Conservation (phyloP, 2,797 vertebrate species). For the Paedocypris micromegethes region DNA sequence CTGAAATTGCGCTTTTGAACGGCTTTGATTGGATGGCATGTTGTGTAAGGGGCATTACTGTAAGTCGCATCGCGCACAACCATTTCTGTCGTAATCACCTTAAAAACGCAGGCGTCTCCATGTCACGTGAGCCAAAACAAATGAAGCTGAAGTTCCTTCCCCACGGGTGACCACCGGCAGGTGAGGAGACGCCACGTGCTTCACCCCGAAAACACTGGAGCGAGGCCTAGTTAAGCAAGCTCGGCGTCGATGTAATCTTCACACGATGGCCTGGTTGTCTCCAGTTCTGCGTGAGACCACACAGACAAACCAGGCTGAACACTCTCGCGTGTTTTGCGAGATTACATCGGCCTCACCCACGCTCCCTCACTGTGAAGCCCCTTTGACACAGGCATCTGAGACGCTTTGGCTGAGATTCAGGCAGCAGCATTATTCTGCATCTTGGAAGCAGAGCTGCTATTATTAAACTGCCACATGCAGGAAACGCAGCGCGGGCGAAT, state of each 20-base stretch:
- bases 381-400: slow-evolving; percentile 20
- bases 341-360: slow-evolving; percentile 52
- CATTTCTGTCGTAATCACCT: background rate
- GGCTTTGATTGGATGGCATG: too few species aligned
- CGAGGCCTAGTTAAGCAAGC: slow-evolving; percentile 66
- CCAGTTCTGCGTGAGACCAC: slow-evolving; percentile 40
- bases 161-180: slow-evolving; percentile 44
- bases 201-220: slow-evolving; percentile 63
- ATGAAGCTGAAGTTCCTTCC: background rate
- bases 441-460: slow-evolving; percentile 40
- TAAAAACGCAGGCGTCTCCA: background rate
- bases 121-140: slow-evolving; percentile 1
- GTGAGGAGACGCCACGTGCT: slow-evolving; percentile 56
- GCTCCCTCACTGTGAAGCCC: slow-evolving; percentile 20
- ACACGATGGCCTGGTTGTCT: slow-evolving; percentile 27
- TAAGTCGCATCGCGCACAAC: background rate
- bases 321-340: slow-evolving; percentile 27
- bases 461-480: slow-evolving; percentile 50
- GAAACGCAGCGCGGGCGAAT: slow-evolving; percentile 49
- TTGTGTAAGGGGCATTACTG: too few species aligned
- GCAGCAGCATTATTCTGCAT: slow-evolving; percentile 33
- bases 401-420: slow-evolving; percentile 31
- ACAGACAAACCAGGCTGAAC: slow-evolving; percentile 38
- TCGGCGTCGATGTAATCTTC: slow-evolving; percentile 64
- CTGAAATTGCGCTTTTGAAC: too few species aligned